Conservation (phyloP, 2,888 invertebrate species). For the Metopia argyrocephala region DNA sequence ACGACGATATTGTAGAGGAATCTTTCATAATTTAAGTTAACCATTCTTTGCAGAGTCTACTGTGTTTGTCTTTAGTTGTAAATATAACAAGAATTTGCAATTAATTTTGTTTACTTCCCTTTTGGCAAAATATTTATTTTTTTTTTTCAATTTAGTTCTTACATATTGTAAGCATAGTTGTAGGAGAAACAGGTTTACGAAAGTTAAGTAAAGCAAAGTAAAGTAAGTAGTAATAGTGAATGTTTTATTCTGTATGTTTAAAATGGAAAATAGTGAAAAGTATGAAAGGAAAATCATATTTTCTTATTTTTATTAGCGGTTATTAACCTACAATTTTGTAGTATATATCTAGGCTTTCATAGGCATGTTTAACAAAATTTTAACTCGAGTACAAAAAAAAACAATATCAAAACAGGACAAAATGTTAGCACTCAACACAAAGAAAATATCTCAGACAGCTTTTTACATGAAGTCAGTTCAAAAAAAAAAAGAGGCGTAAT, state of each 20-base stretch:
- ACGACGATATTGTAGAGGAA: too few relatives aligned
- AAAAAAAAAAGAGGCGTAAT: neutral
- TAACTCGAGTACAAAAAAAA: slow-evolving; percentile 18
- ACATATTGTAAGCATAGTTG: too few relatives aligned
- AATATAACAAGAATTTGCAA: slow-evolving; percentile 50
- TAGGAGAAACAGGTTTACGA: too few relatives aligned
- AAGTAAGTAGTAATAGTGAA: slow-evolving; percentile 1
- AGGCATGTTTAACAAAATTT: slow-evolving; percentile 38
- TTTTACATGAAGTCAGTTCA: neutral
- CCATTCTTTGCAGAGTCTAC: too few relatives aligned
- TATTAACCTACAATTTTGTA: slow-evolving; percentile 56
- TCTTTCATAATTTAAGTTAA: too few relatives aligned
- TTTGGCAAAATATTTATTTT: slow-evolving; percentile 39
- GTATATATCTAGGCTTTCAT: slow-evolving; percentile 36
- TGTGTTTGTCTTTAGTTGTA: neutral
- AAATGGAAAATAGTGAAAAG: neutral
- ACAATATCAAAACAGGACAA: slow-evolving; percentile 29
- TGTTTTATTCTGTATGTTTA: neutral
- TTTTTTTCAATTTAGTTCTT: slow-evolving; percentile 1
- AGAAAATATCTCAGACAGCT: neutral
- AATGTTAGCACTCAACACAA: slow-evolving; percentile 10
- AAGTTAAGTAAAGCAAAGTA: too few relatives aligned
- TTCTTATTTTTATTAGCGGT: slow-evolving; percentile 32
- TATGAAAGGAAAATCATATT: slow-evolving; percentile 24
- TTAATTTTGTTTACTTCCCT: slow-evolving; percentile 61